Conservation (phyloP, 2,113 vertebrate genomes). For the Phainopepla nitens region DNA sequence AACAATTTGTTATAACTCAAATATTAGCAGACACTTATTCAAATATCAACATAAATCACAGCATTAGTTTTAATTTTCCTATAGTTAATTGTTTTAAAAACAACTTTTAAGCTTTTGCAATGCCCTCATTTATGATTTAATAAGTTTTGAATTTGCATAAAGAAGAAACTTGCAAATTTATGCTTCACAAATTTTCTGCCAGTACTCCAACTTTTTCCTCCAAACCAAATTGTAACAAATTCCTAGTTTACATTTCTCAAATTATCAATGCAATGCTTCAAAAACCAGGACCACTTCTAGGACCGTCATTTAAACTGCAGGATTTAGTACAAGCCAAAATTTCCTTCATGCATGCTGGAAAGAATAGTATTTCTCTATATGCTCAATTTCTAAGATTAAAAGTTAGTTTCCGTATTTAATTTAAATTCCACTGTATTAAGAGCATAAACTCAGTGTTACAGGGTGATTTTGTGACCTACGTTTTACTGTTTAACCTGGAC, state of each 20-base stretch:
- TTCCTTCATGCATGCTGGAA: not conserved
- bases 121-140: not conserved
- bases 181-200: not conserved
- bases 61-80: not conserved
- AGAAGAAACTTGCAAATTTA: not conserved
- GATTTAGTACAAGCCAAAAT: not conserved
- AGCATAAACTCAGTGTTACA: not conserved
- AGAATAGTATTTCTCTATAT: not conserved
- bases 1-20: constrained; percentile 27
- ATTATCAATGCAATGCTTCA: not conserved
- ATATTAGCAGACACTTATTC: not conserved
- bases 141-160: constrained; percentile 5
- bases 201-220: not conserved
- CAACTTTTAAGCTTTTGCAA: not conserved
- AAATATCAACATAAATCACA: constrained; percentile 29
- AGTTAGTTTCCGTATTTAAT: not conserved
- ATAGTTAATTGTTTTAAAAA: not conserved
- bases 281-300: not conserved
- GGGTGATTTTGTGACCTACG: accelerated
- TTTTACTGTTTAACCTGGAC: not conserved
- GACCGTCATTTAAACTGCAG: not conserved
- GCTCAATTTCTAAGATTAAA: not conserved
- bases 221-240: not conserved
- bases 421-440: not conserved
- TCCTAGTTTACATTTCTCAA: not conserved